Base-by-base conservation (phyloP, 2,888 invertebrate genomes). In the Lucinisca nassula region DNA sequence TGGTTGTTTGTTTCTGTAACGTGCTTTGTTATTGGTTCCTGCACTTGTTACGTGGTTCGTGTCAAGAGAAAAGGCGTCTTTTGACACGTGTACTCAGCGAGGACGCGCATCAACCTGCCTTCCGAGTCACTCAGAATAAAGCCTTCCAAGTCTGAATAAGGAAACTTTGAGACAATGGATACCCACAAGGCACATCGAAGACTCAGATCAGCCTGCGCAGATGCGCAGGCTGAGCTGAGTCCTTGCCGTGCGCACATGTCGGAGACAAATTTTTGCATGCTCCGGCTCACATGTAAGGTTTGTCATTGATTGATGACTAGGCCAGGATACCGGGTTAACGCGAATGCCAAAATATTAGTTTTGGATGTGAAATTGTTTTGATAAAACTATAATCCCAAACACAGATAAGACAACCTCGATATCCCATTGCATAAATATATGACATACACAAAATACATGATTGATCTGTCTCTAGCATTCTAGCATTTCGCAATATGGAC, bases 331-430 rank as follows among this genome's bases (percentile, higher is more conserved):
- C 30, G 30, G 67, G 67, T 35, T 32, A 67, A 67, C 32, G 24
- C 35, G 35, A 67, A 67, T 67, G 67, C 35, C 67, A 67, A 67
- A 67, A 67, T 67, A 67, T 67, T 67, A 67, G 67, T 67, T 32
- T 67, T 67, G 67, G 67, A 67, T 32, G 35, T 35, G 24, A 35
- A 67, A 35, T 67, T 67, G 67, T 67, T 67, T 67, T 67, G 67
- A 67, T 67, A 67, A 67, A 67, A 67, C 24, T 35, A 35, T 67
- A 67, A 67, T 24, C 35, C 30, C 35, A 67, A 67, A 67, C 67
- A 67, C 67, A 67, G 67, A 67, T 67, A 67, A 67, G 67, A 32
- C 67, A 67, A 24, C 67, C 67, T 67, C 58, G 27, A 58, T 27
- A 58, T 27, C 24, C 21, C 4, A 3, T 51, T 17, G 21, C 21